Conservation (phyloP, 2,797 vertebrate species). For the Iguana delicatissima region DNA sequence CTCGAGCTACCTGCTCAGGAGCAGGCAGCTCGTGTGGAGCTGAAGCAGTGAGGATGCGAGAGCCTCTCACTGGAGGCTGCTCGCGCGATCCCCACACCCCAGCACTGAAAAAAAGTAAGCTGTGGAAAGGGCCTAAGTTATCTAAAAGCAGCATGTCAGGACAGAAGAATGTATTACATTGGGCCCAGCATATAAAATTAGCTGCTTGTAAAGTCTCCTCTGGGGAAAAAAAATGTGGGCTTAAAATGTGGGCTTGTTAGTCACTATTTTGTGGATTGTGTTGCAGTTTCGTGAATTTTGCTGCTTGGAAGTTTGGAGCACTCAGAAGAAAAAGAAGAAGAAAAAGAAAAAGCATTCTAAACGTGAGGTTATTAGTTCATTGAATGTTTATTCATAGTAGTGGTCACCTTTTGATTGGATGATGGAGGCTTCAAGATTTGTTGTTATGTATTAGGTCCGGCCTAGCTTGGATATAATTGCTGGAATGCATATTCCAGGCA, state of each 20-base stretch:
- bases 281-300: slow-evolving; percentile 78
- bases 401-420: neutral
- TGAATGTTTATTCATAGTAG: slow-evolving; percentile 6
- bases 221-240: neutral
- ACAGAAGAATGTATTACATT: neutral
- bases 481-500: neutral
- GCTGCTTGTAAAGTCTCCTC: neutral
- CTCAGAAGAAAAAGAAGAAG: slow-evolving; percentile 49
- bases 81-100: no score
- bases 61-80: no score
- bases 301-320: slow-evolving; percentile 74
- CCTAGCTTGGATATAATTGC: neutral
- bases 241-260: neutral
- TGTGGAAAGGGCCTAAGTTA: no score
- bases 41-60: no score
- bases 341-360: slow-evolving; percentile 55
- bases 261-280: slow-evolving; percentile 13
- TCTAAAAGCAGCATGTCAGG: neutral
- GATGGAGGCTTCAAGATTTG: neutral
- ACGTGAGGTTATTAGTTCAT: slow-evolving; percentile 53
- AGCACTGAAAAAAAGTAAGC: no score
- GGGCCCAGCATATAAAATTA: neutral
- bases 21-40: no score
- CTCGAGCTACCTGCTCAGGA: no score
- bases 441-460: neutral